phyloP scores from a whole-genome alignment of 2,797 vertebrate species.

The Sandelia bainsii region DNA sequence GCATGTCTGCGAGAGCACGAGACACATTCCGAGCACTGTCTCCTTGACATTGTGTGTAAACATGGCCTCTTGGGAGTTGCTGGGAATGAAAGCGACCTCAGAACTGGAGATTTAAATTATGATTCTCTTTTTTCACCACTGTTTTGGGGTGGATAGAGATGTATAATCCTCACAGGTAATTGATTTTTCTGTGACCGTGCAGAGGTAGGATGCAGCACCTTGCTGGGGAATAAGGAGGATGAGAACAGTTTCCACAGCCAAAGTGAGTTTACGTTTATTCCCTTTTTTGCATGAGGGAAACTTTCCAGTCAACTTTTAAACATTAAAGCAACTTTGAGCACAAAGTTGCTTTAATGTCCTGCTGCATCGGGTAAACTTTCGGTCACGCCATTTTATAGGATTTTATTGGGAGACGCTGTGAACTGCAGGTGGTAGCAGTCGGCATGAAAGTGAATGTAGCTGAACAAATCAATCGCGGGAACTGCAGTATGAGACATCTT shows the following conservation, averaged over 20 bases:
- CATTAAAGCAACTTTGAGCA: constrained; percentile 15
- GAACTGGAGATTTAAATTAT: constrained; percentile 52
- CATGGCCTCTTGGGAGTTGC: constrained; percentile 22
- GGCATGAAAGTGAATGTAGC: constrained; percentile 17
- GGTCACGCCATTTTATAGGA: constrained; percentile 29
- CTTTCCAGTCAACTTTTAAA: constrained; percentile 32
- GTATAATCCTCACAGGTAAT: constrained; percentile 50
- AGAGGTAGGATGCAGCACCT: constrained; percentile 25
- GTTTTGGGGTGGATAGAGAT: constrained; percentile 21
- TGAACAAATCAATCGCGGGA: constrained; percentile 33
- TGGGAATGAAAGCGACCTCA: constrained; percentile 30
- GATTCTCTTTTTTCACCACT: constrained; percentile 16
- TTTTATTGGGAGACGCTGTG: constrained; percentile 7
- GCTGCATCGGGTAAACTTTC: constrained; percentile 28
- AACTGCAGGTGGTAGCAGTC: constrained; percentile 26
- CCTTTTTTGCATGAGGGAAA: constrained; percentile 22
- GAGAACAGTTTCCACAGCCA: constrained; percentile 45
- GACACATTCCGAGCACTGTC: constrained; percentile 28
- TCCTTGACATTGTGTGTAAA: constrained; percentile 43
- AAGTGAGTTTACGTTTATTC: constrained; percentile 57
- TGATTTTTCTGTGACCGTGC: constrained; percentile 39
- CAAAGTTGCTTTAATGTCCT: constrained; percentile 35
- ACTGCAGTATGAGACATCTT: constrained; percentile 21
- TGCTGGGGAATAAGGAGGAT: constrained; percentile 35
- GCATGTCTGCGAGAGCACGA: constrained; percentile 34